A percentile compares a stretch with the other conserved stretches of the same genome.
phyloP scores from a whole-genome alignment of 2,113 vertebrate species.

The Phyllostomus hastatus region DNA sequence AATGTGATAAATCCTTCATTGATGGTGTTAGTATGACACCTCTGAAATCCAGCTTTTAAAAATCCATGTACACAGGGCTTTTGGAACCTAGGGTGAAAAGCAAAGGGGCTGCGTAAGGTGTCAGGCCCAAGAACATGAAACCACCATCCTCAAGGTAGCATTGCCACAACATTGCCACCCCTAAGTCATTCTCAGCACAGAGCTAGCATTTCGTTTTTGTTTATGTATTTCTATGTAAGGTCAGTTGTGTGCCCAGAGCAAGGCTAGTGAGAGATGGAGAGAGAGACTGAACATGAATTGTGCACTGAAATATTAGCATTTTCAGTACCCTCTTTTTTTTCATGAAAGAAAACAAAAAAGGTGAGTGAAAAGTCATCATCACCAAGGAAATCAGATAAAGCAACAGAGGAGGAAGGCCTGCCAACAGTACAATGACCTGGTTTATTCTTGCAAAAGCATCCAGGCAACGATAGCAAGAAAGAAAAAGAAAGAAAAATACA shows the following conservation, averaged over 20 bases:
- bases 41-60: neutral
- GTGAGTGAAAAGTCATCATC: neutral
- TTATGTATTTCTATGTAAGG: neutral
- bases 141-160: neutral
- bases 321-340: neutral
- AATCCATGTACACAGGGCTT: too few species aligned
- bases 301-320: neutral
- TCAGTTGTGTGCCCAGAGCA: neutral
- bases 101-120: neutral
- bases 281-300: slow-evolving; percentile 26
- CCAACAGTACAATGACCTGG: slow-evolving; percentile 25
- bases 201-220: neutral
- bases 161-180: neutral
- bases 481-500: neutral
- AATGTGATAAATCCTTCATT: neutral
- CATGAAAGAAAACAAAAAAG: neutral
- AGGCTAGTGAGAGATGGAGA: neutral
- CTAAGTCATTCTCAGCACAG: neutral
- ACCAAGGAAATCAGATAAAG: slow-evolving; percentile 56
- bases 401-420: slow-evolving; percentile 8
- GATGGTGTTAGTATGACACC: neutral
- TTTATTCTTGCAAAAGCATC: slow-evolving; percentile 25
- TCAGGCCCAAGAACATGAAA: neutral
- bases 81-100: too few species aligned
- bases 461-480: neutral